Conservation (phyloP, 1,140 invertebrate genomes). For the Apis dorsata region DNA sequence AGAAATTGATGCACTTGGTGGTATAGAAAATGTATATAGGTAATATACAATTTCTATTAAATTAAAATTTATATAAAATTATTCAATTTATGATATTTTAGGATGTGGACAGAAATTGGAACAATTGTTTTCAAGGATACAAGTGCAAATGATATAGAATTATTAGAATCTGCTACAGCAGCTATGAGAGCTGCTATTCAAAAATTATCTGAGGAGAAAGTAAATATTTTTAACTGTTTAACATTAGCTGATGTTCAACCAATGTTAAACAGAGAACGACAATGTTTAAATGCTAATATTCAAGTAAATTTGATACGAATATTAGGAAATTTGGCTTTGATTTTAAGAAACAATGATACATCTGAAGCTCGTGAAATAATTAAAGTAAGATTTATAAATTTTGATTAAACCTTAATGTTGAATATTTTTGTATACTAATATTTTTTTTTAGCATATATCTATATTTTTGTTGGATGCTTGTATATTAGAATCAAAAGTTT, state of each 20-base stretch:
- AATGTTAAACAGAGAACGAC: slow-evolving; percentile 82
- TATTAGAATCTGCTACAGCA: slow-evolving; percentile 84
- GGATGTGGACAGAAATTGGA: slow-evolving; percentile 82
- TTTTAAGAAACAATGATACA: slow-evolving; percentile 67
- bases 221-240: slow-evolving; percentile 74
- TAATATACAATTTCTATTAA: slow-evolving; percentile 47
- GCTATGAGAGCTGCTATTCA: slow-evolving; percentile 84
- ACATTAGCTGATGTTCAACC: slow-evolving; percentile 75
- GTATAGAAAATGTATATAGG: slow-evolving; percentile 79
- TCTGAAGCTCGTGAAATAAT: slow-evolving; percentile 67
- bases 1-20: slow-evolving; percentile 83
- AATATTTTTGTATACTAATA: slow-evolving; percentile 64
- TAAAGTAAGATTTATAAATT: slow-evolving; percentile 70
- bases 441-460: slow-evolving; percentile 70
- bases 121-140: slow-evolving; percentile 81
- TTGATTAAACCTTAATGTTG: slow-evolving; percentile 50
- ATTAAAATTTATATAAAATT: slow-evolving; percentile 5
- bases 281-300: slow-evolving; percentile 82
- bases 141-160: slow-evolving; percentile 74
- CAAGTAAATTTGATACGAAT: slow-evolving; percentile 86
- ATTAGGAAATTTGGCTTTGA: slow-evolving; percentile 82
- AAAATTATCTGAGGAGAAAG: slow-evolving; percentile 67
- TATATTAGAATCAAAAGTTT: slow-evolving; percentile 82
- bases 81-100: slow-evolving; percentile 53
- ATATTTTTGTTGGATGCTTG: slow-evolving; percentile 81